Evolutionary conservation across 2,113 vertebrate genomes (phyloP), one percentile per base, ranked within the genome.

Genomic region (Plotosus lineatus): DNA sequence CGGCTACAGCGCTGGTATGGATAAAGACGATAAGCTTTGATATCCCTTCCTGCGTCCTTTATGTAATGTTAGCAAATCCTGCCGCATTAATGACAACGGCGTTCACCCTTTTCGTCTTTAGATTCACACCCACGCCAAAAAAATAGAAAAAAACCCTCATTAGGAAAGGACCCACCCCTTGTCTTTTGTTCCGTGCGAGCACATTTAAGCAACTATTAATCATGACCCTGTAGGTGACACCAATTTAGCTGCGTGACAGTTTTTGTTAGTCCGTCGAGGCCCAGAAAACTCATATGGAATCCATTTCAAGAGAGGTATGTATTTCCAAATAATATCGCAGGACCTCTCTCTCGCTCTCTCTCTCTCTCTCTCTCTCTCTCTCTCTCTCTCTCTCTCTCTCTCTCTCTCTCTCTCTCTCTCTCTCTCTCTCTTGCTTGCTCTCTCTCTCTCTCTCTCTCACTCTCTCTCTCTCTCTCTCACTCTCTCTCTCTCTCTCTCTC

Each of bases 281-380:
- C 38, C 6, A 75, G 69, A 75, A 26, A 61, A 36, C 78, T 82
- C 77, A 78, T 82, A 86, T 86, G 87, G 76, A 82, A 66, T 65
- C 58, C 63, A 75, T 86, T 86, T 83, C 21, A 38, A 28, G 58
- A 84, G 63, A 85, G 79, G 60, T 80, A 85, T 83, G 68, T 56
- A 14, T 85, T 80, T 71, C 75, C 68, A 10, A 61, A 68, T 26
- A 80, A 66, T 77, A 83, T 78, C 66, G 60, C 55, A 66, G 36
- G 75, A 4, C 44, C 56, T 46, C 56, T 58, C 36, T 46, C 21
- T 44, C 78, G 51, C n/a, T 55, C 14, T 42, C 5, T 44, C 11
- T 44, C 10, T 46, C 14, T 46, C 12, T 68, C 12, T 68, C 11
- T 3, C 2, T 69, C 14, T 71, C 4, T 46, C 14, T 46, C n/a